Conservation (phyloP, 2,797 vertebrate genomes). For the Megaceryle alcyon region DNA sequence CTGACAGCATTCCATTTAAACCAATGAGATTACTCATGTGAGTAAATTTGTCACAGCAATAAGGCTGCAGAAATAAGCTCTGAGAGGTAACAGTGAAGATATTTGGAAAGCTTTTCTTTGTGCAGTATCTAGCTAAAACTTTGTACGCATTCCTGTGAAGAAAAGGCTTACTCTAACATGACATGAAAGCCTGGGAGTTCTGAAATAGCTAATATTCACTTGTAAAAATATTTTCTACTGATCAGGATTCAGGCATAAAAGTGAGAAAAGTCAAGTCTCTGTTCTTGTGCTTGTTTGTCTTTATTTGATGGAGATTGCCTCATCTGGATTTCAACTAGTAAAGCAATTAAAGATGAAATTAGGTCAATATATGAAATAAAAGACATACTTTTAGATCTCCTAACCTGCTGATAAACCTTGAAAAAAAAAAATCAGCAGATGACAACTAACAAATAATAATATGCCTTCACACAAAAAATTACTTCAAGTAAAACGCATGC, state of each 20-base stretch:
- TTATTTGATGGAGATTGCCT: not conserved
- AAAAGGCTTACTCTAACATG: not conserved
- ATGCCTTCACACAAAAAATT: not conserved
- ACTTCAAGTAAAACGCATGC: not conserved
- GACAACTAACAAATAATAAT: not conserved
- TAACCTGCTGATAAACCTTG: not conserved
- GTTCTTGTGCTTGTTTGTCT: not conserved
- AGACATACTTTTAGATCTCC: not conserved
- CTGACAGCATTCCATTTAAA: not conserved
- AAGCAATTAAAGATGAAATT: slow-evolving; percentile 38
- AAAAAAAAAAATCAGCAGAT: not conserved
- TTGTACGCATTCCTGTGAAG: not conserved
- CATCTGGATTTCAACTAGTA: not conserved
- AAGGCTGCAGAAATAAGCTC: not conserved
- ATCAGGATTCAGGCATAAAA: not conserved
- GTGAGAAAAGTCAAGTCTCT: not conserved
- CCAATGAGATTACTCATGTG: not conserved
- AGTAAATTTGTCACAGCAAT: not conserved
- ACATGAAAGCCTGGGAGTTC: not conserved
- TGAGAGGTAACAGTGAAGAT: not conserved
- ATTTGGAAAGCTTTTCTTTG: not conserved
- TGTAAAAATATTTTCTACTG: not conserved
- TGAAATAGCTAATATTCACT: not conserved
- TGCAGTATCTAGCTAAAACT: not conserved
- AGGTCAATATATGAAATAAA: slow-evolving; percentile 9